Base-by-base conservation (phyloP, 1,140 invertebrate genomes). In the Carposina sasakii region DNA sequence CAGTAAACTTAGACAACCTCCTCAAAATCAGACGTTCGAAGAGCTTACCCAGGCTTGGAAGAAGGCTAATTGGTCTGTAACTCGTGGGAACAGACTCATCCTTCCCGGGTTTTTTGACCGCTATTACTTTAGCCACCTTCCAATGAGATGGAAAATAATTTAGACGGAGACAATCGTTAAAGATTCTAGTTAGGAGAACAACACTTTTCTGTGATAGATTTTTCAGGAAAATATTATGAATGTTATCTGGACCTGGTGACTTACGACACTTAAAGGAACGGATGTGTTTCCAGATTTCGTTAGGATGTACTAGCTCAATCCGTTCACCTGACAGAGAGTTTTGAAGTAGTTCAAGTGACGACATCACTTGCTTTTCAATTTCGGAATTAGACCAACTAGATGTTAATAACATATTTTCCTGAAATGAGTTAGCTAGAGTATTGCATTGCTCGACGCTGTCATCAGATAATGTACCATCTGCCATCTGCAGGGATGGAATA, bases 141-240 rank as follows among this genome's bases (percentile, higher is more conserved):
- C 24, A 44, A 10, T 3, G 2, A n/a, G 3, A 3, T 16, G 42
- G 42, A 30, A 44, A 44, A 13, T 44, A 44, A 12, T 26, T n/a
- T 4, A 48, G 17, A 8, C 8, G 5, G 5, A 48, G 22, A 16
- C 45, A 48, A 15, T 13, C 31, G 22, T 58, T 58, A 13, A 58
- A 49, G 9, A 58, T 26, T 23, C 42, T 49, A 15, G 51, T 49
- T 17, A 41, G 31, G 13, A 15, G 21, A 17, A 39, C 23, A 1
- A 57, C 48, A 21, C 20, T 4, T 23, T n/a, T 39, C 10, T 28
- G n/a, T 6, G 55, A 37, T 4, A 54, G 24, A 33, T 48, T 40
- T 52, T 57, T 57, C 2, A 67, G 31, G 0, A 48, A 24, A 0
- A 52, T 60, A 30, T 59, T 65, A 8, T 48, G 36, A 1, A 60